Conservation (phyloP, 2,888 invertebrate genomes). For the Eurois occulta region DNA sequence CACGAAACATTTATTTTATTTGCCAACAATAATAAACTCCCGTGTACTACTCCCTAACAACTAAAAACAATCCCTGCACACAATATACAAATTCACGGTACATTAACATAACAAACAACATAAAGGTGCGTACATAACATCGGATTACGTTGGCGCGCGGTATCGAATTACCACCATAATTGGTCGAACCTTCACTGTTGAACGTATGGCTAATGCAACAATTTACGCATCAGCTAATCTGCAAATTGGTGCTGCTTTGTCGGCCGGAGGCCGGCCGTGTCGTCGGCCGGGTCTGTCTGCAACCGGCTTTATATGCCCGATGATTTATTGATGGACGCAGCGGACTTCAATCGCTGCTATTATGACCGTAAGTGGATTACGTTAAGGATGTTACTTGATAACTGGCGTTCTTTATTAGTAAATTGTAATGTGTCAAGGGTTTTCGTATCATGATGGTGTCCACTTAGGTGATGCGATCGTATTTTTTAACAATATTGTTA, state of each 20-base stretch:
- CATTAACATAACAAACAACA: slow-evolving; percentile 72
- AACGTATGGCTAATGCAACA: slow-evolving; percentile 85
- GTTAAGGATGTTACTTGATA: slow-evolving; percentile 41
- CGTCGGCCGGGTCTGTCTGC: slow-evolving; percentile 73
- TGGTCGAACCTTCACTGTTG: slow-evolving; percentile 78
- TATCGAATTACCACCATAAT: slow-evolving; percentile 84
- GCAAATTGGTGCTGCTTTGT: slow-evolving; percentile 89
- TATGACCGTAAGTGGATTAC: slow-evolving; percentile 42
- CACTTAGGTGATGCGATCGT: background rate
- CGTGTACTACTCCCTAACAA: slow-evolving; percentile 38
- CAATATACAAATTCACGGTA: slow-evolving; percentile 69
- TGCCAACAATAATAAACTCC: slow-evolving; percentile 42
- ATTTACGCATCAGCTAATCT: slow-evolving; percentile 88
- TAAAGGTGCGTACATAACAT: slow-evolving; percentile 75
- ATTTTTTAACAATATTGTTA: background rate
- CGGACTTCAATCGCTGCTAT: slow-evolving; percentile 51
- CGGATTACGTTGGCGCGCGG: slow-evolving; percentile 68
- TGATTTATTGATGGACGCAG: slow-evolving; percentile 56
- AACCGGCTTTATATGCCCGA: slow-evolving; percentile 69
- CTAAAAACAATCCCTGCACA: slow-evolving; percentile 54
- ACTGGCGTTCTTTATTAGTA: slow-evolving; percentile 32
- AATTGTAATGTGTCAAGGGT: slow-evolving; percentile 21
- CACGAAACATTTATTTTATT: slow-evolving; percentile 28
- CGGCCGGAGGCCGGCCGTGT: slow-evolving; percentile 76
- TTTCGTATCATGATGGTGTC: background rate